Base-by-base conservation (phyloP, 1,140 invertebrate genomes). In the Drosophila obscura region DNA sequence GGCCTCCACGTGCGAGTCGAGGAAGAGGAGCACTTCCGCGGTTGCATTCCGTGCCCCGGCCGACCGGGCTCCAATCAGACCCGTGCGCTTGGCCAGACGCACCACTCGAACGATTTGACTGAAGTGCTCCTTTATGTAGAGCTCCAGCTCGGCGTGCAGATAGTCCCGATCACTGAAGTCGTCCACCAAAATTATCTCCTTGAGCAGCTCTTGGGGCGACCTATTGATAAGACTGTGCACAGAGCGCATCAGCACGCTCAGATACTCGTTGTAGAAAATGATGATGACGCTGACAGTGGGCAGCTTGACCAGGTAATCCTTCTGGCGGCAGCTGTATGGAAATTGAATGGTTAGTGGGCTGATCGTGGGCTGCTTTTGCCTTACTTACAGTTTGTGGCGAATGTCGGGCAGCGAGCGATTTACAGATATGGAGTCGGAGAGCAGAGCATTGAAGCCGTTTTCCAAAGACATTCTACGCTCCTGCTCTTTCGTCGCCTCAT, bases 241-340 rank as follows among this genome's bases (percentile, higher is more conserved):
- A 6, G 97, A 98, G 28, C 98, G 93, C 19, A 99, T 92, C 28
- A 99, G 91, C 3, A 97, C 97, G 63, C 96, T 96, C 94, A 96
- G 96, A 92, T 98, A 97, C 92, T 98, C 98, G 90, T 98, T 98
- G 92, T 98, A 97, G 92, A 98, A 99, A 45, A 98, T 98, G 28
- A 99, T 96, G 52, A 99, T 95, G 13, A 99, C 95, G 91, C 96
- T 96, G 13, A 96, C 96, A 6, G 94, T 95, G 1, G 97, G 97
- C 57, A 99, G 91, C n/a, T 94, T 93, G 53, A 93, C 92, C 65
- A 96, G 93, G 87, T 99, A 99, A 69, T 94, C 94, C 79, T 96
- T 95, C 39, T 93, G 94, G 76, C 94, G 94, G 91, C 98, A 98
- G 13, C 94, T 94, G 56, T 15, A 60, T 2, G 11, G 22, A 46